Percentiles rank a stretch among this genome's conserved stretches.
These are phyloP conservation scores for Coracopsis vasa DNA, from an alignment of 2,113 vertebrate species.

Conservation along the genomic window DNA sequence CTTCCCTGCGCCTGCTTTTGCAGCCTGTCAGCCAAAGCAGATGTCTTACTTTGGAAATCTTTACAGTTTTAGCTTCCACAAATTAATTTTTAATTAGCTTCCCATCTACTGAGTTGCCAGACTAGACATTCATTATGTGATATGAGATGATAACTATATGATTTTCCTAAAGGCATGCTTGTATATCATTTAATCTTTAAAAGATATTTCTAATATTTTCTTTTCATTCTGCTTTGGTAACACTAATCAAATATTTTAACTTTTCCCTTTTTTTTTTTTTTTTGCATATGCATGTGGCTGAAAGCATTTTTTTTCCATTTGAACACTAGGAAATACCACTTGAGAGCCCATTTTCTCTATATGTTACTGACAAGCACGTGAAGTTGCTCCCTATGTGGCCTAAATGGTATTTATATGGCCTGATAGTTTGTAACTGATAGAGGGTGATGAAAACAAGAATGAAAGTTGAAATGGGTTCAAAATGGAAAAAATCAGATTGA, in stretches of 20 bases:
- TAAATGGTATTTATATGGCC: neutral
- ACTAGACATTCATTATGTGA: neutral
- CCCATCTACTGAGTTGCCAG: neutral
- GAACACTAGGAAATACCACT: neutral
- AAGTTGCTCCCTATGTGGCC: neutral
- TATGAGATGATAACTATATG: neutral
- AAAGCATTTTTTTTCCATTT: neutral
- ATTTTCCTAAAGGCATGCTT: neutral
- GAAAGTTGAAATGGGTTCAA: neutral
- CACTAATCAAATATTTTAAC: neutral
- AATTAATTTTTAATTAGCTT: neutral
- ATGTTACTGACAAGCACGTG: neutral
- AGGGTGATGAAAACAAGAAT: neutral
- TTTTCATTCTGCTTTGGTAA: neutral
- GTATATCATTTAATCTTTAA: neutral
- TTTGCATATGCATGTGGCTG: neutral
- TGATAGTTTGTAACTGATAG: neutral
- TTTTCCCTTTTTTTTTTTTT: neutral
- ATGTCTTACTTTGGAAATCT: neutral
- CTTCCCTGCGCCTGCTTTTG: neutral
- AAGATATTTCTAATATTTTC: neutral
- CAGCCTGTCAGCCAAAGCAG: fast-evolving
- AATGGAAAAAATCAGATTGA: neutral
- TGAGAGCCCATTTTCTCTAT: fast-evolving
- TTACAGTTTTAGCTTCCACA: neutral